Evolutionary conservation across 2,113 vertebrate species (phyloP).

Genomic region (Chloropsis cyanopogon): DNA sequence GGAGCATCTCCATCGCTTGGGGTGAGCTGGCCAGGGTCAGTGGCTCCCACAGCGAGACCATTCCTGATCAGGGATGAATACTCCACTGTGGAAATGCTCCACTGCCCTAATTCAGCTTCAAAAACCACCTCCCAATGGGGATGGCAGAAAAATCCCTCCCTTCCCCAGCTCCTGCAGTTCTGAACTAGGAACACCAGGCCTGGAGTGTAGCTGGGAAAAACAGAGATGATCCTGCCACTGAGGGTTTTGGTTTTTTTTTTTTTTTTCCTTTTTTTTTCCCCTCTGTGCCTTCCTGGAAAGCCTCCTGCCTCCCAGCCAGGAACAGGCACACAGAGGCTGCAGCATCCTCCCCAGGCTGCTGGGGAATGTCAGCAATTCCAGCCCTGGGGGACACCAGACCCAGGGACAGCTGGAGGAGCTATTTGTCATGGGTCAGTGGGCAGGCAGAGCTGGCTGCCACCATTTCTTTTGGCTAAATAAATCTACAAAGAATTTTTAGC

Average conservation of each 20-base stretch:
- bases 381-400: background rate
- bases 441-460: background rate
- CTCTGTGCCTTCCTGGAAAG: background rate
- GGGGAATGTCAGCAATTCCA: constrained; percentile 39
- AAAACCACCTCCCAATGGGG: background rate
- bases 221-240: background rate
- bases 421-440: background rate
- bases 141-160: background rate
- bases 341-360: background rate
- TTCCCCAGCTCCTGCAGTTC: background rate
- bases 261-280: accelerated
- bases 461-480: background rate
- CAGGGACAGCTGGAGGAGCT: constrained; percentile 21
- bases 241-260: accelerated
- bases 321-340: background rate
- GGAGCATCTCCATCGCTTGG: background rate
- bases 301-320: background rate
- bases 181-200: background rate
- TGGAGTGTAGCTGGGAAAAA: background rate
- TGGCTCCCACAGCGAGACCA: background rate
- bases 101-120: background rate
- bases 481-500: background rate
- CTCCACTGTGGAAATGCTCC: background rate
- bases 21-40: background rate
- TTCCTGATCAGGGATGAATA: background rate